Evolutionary conservation across 2,797 vertebrate genomes (phyloP), one percentile per base, ranked within the genome.

Genomic region (Intellagama lesueurii): DNA sequence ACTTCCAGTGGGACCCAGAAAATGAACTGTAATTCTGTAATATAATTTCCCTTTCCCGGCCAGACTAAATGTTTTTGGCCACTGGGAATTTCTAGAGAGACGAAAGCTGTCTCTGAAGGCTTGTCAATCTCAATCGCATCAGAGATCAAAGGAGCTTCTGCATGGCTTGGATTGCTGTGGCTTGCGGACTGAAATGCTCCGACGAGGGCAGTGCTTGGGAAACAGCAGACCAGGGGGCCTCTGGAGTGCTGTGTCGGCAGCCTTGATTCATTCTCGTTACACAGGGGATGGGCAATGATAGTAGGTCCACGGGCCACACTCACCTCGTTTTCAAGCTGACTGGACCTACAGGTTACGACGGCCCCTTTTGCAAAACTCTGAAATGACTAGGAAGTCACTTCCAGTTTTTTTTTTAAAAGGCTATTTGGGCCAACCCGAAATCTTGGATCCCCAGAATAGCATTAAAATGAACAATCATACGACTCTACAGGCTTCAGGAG

Each of bases 1-100:
- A 91, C 94, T 95, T 95, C 93, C 94, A 93, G 87, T 92, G 94
- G 95, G 94, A 95, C 91, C 87, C 89, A 92, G 92, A 94, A 94
- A 96, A 95, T 78, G 91, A 95, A 85, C 92, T 3, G 0, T 95
- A 96, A 96, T 96, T 93, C 87, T 32, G 89, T 95, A 95, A 96
- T 96, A 91, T 83, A 81, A 93, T 96, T 95, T 97, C 94, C 96
- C 95, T 89, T 92, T 94, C 94, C 80, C 78, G 91, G 93, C 90
- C 92, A 92, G 93, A 91, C 95, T 89, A 91, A 88, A 92, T 90
- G 92, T 88, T 95, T 95, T 86, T 2, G 91, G 87, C 95, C 94
- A 91, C 35, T 89, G 87, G 91, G 93, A 94, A 93, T 95, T 91
- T 30, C 30, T 7, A 86, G 47, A 91, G 78, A 64, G 0, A 89